Evolutionary conservation across 2,797 vertebrate genomes (phyloP).

Genomic region (Chelmon rostratus): DNA sequence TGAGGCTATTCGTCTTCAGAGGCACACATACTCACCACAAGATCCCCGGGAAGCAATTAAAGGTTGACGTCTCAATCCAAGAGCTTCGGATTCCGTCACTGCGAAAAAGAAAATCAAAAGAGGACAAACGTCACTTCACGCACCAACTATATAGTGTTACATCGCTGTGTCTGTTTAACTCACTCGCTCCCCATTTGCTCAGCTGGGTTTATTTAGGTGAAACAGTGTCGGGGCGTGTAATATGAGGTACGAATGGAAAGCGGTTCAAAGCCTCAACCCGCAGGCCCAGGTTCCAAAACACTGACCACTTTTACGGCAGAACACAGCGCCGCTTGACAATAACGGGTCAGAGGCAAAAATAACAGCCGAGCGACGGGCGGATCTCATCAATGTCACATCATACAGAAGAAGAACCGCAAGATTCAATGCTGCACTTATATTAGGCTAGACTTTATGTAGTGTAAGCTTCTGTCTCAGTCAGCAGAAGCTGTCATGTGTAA

Average conservation of each 20-base stretch:
- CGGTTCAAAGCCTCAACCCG: constrained; percentile 60
- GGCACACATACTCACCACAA: constrained; percentile 73
- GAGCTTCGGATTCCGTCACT: constrained; percentile 65
- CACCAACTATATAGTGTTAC: constrained; percentile 42
- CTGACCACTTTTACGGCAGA: constrained; percentile 52
- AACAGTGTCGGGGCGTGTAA: constrained; percentile 46
- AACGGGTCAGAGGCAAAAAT: constrained; percentile 58
- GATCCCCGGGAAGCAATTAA: constrained; percentile 54
- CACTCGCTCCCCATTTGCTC: constrained; percentile 48
- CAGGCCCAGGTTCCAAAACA: constrained; percentile 54
- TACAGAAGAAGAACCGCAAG: constrained; percentile 33
- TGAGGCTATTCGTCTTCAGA: constrained; percentile 43
- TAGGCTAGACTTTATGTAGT: constrained; percentile 47
- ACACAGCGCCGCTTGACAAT: constrained; percentile 44
- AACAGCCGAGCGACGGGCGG: constrained; percentile 55
- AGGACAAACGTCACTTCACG: constrained; percentile 62
- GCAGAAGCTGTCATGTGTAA: constrained; percentile 44
- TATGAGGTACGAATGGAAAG: constrained; percentile 60
- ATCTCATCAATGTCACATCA: constrained; percentile 68
- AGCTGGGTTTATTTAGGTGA: constrained; percentile 63
- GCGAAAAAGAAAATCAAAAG: constrained; percentile 51
- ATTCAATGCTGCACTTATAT: constrained; percentile 46
- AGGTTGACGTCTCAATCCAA: constrained; percentile 60
- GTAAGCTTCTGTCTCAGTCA: constrained; percentile 56
- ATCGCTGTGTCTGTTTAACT: constrained; percentile 53